phyloP scores from a whole-genome alignment of 2,888 invertebrate species.

The Conomelus anceps region DNA sequence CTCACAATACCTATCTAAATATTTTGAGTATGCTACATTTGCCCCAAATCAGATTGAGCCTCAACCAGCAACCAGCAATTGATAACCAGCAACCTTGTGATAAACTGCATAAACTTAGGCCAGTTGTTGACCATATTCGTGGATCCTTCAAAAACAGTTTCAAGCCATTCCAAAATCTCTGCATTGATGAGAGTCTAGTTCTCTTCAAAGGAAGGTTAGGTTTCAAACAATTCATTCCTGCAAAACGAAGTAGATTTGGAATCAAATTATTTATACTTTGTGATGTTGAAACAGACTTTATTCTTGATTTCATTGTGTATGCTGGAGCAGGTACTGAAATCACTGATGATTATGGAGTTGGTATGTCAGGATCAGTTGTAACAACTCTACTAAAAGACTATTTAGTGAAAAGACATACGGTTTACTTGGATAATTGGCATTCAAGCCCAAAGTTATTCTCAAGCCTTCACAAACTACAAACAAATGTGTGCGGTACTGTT shows the following conservation, averaged over 20 bases:
- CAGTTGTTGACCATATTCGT: constrained; percentile 10
- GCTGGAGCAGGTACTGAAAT: too few relatives aligned
- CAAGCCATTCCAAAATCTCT: constrained; percentile 5
- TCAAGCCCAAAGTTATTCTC: neutral
- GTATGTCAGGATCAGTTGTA: neutral
- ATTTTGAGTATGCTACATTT: constrained; percentile 13
- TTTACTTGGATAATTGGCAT: neutral
- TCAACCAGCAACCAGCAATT: neutral
- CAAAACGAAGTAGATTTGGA: constrained; percentile 9
- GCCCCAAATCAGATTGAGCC: neutral
- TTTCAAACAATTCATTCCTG: constrained; percentile 8
- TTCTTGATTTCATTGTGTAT: constrained; percentile 14
- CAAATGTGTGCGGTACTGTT: constrained; percentile 6
- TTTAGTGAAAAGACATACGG: neutral
- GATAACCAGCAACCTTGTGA: too few relatives aligned
- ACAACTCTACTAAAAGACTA: neutral
- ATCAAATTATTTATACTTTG: constrained; percentile 18
- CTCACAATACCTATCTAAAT: too few relatives aligned
- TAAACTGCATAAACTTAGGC: too few relatives aligned
- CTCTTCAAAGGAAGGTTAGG: constrained; percentile 14
- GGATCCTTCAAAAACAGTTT: neutral
- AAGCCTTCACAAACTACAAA: neutral
- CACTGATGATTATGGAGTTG: neutral
- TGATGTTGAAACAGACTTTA: neutral
- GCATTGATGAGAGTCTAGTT: constrained; percentile 13